Evolutionary conservation across 2,797 vertebrate genomes (phyloP).

Genomic region (Orientallactaga sibirica): DNA sequence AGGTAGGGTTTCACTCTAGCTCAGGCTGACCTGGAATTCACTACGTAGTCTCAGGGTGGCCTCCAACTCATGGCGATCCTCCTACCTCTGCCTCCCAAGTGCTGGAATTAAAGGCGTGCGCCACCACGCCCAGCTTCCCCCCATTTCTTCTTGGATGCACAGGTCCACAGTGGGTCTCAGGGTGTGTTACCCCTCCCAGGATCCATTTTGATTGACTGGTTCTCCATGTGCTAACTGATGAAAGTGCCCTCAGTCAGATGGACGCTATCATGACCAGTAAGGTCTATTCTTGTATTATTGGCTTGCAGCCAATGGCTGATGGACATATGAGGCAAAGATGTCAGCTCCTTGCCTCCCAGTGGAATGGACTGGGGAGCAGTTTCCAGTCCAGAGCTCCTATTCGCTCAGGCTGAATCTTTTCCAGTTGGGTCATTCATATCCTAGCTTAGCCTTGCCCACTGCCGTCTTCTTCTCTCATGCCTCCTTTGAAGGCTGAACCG

Average conservation of each 20-base stretch:
- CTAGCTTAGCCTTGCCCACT: neutral
- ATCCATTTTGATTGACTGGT: neutral
- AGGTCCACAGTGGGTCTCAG: accelerated
- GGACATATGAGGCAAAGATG: neutral
- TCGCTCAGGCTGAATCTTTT: neutral
- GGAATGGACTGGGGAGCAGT: neutral
- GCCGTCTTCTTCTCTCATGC: neutral
- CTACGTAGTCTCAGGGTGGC: too few species aligned
- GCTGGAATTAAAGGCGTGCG: too few species aligned
- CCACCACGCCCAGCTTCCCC: too few species aligned
- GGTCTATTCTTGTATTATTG: neutral
- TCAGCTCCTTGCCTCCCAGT: neutral
- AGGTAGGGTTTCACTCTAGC: too few species aligned
- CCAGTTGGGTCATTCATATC: too few species aligned
- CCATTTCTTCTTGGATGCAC: neutral
- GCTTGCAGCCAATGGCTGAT: neutral
- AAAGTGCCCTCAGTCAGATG: neutral
- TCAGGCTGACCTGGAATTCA: too few species aligned
- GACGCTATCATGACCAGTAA: neutral
- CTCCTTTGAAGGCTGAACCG: neutral
- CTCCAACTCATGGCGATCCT: too few species aligned
- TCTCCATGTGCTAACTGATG: neutral
- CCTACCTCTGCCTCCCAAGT: too few species aligned
- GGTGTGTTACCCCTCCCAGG: neutral
- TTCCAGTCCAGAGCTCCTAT: neutral